Evolutionary conservation across 2,888 invertebrate genomes (phyloP), one percentile per base, ranked within the genome.

Genomic region (Cosmia trapezina): DNA sequence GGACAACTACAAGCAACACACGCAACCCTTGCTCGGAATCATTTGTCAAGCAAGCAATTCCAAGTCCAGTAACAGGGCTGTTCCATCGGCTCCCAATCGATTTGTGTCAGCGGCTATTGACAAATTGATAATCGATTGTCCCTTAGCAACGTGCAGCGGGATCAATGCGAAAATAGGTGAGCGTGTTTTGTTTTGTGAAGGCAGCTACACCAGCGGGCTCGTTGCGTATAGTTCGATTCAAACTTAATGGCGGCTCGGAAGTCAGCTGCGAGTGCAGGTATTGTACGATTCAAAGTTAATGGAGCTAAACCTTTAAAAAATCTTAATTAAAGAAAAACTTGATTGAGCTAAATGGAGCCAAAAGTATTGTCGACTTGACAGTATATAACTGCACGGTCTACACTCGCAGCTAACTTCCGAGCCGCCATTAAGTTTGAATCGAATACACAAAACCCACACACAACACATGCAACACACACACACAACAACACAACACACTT

Each of bases 101-200:
- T 89, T 89, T 85, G 89, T 87, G 89, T 87, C 89, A 87, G 79
- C 85, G 86, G 81, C 86, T 80, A 87, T 85, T 90, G 92, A 91
- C 89, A 89, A 90, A 93, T 92, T 91, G 93, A 86, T 91, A 91
- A 91, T 93, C 91, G 90, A 93, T 93, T 89, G 73, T 85, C 75
- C 87, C 88, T 86, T 89, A 87, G 92, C 89, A 90, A 91, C 89
- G 81, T 54, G 7, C 1, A 68, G 73, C 28, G 28, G 56, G 73
- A 81, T 72, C 80, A 83, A 60, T 84, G 84, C 54, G 37, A 12
- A n/a, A 33, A 33, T 59, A 63, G 57, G 72, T 45, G 67, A 73
- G 68, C 63, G 69, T 70, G 68, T 70, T 73, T 79, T 72, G 73
- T 84, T 81, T 57, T 64, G 19, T 63, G n/a, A 43, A 37, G 6